Base-by-base conservation (phyloP, 30 jellyfish, hydroid and myxozoan species). In the Nemopilema nomurai region DNA sequence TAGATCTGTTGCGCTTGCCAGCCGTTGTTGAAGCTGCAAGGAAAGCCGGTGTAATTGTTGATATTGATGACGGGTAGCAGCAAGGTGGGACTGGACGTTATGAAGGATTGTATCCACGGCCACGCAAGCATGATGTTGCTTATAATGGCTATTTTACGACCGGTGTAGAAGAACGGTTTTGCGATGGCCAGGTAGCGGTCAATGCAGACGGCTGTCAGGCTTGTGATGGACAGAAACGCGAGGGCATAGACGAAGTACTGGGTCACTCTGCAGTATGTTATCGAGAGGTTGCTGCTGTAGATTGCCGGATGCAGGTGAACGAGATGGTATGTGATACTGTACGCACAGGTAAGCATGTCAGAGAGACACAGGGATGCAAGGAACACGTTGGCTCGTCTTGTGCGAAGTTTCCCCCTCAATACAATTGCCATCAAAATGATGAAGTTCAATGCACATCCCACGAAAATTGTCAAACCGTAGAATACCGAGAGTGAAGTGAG, bases 151-250 rank as follows among this genome's bases (percentile, higher is more conserved):
- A 69, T 62, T 31, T 62, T 49, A 62, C 49, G 49, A 24, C 86
- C 32, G 33, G 63, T 28, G 76, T 87, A 87, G 3, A 26, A 0
- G 70, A 87, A 87, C 50, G 96, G 96, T 21, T 72, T 66, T 17
- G 85, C 27, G 23, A 87, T 79, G 9, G 96, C 96, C 17, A 87
- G 16, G 77, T 76, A 87, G 23, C 96, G 90, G 28, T 87, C 96
- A 0, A 79, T 31, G 71, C 96, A 87, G 6, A 79, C 96, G 49
- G 84, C 76, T 22, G 90, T 79, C 32, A 87, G 80, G 57, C 96
- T 77, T 9, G 79, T 62, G 1, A 85, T 50, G 18, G 96, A 87
- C 7, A 90, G 72, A 51, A 87, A 87, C 16, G 96, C 90, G 62
- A 87, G 28, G 17, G 51, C 85, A 76, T 87, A 87, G 25, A 87